These are phyloP conservation scores for Melanerpes aurifrons DNA, from an alignment of 2,113 vertebrate species.

Conservation along the genomic window DNA sequence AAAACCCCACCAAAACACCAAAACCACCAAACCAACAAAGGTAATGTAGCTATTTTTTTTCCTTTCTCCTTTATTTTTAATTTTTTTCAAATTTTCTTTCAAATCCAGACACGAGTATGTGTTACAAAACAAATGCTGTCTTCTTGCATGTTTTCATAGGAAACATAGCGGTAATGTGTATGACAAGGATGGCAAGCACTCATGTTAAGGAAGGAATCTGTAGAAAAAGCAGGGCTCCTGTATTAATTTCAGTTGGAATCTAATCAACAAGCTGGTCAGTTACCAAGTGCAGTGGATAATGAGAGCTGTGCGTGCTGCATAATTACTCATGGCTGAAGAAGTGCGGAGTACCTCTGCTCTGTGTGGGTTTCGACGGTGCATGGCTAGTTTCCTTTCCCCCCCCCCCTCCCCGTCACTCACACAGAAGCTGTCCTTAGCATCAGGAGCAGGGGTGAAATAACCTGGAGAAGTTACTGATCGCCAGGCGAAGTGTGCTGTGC, in stretches of 20 bases:
- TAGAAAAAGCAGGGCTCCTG: slow-evolving; percentile 16
- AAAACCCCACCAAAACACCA: too few species aligned
- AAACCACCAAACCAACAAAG: neutral
- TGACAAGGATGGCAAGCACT: slow-evolving; percentile 31
- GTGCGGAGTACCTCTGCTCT: slow-evolving; percentile 66
- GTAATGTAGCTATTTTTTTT: slow-evolving; percentile 1
- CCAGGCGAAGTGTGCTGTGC: slow-evolving; percentile 54
- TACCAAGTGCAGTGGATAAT: slow-evolving; percentile 51
- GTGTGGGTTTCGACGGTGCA: slow-evolving; percentile 58
- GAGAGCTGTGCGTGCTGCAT: slow-evolving; percentile 63
- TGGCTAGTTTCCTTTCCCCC: slow-evolving; percentile 37
- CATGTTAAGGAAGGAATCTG: slow-evolving; percentile 20
- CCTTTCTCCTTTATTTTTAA: neutral
- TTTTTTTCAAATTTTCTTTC: neutral
- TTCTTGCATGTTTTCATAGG: neutral
- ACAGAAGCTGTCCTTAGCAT: slow-evolving; percentile 51
- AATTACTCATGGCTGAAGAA: slow-evolving; percentile 69
- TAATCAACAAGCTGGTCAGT: slow-evolving; percentile 71
- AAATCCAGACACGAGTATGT: slow-evolving; percentile 14
- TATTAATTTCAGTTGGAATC: slow-evolving; percentile 30
- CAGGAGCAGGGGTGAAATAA: slow-evolving; percentile 49
- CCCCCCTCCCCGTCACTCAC: slow-evolving; percentile 21
- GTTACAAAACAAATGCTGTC: slow-evolving; percentile 31
- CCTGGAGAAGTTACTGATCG: slow-evolving; percentile 74
- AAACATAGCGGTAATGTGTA: neutral